Evolutionary conservation across 2,797 vertebrate species (phyloP).

Genomic region (Carapus acus): DNA sequence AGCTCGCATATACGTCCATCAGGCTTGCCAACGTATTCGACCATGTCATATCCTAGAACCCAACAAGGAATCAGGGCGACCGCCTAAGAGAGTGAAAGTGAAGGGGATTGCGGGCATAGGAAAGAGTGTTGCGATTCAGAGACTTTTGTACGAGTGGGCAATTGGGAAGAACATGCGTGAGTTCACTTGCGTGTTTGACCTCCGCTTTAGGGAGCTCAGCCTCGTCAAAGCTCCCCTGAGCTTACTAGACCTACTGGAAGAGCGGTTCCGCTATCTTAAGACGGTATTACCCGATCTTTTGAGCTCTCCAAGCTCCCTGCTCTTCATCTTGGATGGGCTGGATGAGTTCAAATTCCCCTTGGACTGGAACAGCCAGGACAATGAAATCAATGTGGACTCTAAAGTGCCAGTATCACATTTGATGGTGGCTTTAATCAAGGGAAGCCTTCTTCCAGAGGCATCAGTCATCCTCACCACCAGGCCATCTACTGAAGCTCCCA

Average conservation of each 20-base stretch:
- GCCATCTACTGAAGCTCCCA: conserved; percentile 55
- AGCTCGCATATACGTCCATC: conserved; percentile 65
- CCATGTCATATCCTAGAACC: conserved; percentile 46
- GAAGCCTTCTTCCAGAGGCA: conserved; percentile 55
- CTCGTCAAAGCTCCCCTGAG: conserved; percentile 47
- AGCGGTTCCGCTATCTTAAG: conserved; percentile 54
- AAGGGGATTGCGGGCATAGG: conserved; percentile 71
- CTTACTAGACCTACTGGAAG: conserved; percentile 56
- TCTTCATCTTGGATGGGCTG: conserved; percentile 69
- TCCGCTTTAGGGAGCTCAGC: conserved; percentile 67
- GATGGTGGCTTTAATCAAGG: conserved; percentile 59
- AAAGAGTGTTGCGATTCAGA: conserved; percentile 65
- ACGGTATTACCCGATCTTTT: conserved; percentile 47
- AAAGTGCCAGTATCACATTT: conserved; percentile 54
- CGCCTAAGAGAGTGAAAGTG: conserved; percentile 63
- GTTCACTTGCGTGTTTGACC: conserved; percentile 61
- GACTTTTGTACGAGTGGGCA: conserved; percentile 67
- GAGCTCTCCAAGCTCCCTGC: conserved; percentile 36
- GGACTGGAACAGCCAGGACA: conserved; percentile 36
- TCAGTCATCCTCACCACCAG: conserved; percentile 64
- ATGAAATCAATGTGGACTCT: conserved; percentile 25
- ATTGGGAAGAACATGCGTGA: conserved; percentile 63
- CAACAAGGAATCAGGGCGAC: conserved; percentile 11
- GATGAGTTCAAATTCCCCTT: conserved; percentile 64
- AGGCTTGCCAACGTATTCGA: conserved; percentile 58